Conservation (phyloP, 2,113 vertebrate species). For the Paralichthys olivaceus region DNA sequence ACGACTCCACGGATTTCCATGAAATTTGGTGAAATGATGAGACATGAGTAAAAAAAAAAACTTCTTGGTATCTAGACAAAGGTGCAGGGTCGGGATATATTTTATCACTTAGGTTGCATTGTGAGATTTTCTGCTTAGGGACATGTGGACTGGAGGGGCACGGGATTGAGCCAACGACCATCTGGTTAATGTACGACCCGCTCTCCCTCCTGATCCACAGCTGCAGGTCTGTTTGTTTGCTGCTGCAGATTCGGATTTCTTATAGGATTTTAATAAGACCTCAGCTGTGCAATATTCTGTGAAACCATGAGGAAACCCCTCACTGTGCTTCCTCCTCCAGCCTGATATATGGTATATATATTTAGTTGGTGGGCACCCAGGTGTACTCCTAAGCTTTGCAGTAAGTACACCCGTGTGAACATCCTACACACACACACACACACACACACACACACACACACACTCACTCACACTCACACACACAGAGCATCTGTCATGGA, state of each 20-base stretch:
- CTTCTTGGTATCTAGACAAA: no score
- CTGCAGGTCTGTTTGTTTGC: no score
- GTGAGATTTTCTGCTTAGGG: no score
- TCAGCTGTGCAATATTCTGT: conserved; percentile 22
- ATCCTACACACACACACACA: conserved; percentile 10
- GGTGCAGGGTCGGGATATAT: no score
- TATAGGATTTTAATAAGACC: conserved; percentile 24
- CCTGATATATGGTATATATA: conserved; percentile 41
- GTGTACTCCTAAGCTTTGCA: conserved; percentile 38
- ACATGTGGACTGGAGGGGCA: no score
- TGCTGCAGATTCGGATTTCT: conserved; percentile 7
- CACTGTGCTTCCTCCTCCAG: background rate
- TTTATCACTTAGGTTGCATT: no score
- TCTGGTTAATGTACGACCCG: background rate
- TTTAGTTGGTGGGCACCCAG: conserved; percentile 27
- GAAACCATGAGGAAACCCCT: conserved; percentile 16
- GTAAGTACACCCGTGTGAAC: conserved; percentile 44
- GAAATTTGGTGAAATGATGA: no score
- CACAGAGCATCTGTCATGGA: conserved; percentile 43
- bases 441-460: conserved; percentile 6
- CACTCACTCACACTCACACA: background rate
- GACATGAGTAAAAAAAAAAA: no score
- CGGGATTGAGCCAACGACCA: background rate
- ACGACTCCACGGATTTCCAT: no score
- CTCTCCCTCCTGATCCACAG: background rate